These are phyloP conservation scores for Callocephalon fimbriatum DNA, from an alignment of 2,113 vertebrate genomes.

Conservation along the genomic window DNA sequence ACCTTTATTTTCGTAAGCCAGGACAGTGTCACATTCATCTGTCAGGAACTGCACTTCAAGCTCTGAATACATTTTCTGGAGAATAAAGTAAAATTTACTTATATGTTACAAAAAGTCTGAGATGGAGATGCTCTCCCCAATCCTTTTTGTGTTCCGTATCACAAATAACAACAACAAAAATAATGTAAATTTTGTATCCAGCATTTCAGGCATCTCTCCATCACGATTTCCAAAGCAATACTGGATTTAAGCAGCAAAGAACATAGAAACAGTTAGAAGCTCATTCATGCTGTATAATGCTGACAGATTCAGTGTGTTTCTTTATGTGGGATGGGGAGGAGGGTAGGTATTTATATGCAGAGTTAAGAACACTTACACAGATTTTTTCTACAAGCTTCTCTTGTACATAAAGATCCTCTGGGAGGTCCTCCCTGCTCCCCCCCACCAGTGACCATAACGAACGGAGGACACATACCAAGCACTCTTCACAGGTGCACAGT, in stretches of 20 bases:
- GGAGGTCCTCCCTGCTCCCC: not conserved
- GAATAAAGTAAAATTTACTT: conserved; percentile 4
- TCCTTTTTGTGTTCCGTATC: not conserved
- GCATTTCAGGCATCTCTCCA: not conserved
- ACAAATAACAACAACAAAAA: not conserved
- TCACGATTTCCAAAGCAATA: not conserved
- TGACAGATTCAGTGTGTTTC: not conserved
- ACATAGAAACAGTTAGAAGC: not conserved
- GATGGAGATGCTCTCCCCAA: not conserved
- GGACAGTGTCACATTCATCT: conserved; percentile 91
- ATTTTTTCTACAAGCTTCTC: not conserved
- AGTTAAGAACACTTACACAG: not conserved
- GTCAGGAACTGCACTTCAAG: conserved; percentile 89
- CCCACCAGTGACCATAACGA: accelerated
- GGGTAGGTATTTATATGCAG: not conserved
- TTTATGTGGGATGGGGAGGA: not conserved
- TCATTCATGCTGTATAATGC: not conserved
- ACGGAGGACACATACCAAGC: conserved; percentile 80
- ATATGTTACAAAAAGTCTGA: not conserved
- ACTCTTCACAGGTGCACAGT: conserved; percentile 88
- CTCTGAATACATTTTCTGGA: conserved; percentile 88
- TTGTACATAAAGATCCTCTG: not conserved
- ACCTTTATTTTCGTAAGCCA: conserved; percentile 93
- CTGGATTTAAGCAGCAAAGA: not conserved
- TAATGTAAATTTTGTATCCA: not conserved